Base-by-base conservation (phyloP, 2,888 invertebrate species). In the Hypselothyrea guttata region DNA sequence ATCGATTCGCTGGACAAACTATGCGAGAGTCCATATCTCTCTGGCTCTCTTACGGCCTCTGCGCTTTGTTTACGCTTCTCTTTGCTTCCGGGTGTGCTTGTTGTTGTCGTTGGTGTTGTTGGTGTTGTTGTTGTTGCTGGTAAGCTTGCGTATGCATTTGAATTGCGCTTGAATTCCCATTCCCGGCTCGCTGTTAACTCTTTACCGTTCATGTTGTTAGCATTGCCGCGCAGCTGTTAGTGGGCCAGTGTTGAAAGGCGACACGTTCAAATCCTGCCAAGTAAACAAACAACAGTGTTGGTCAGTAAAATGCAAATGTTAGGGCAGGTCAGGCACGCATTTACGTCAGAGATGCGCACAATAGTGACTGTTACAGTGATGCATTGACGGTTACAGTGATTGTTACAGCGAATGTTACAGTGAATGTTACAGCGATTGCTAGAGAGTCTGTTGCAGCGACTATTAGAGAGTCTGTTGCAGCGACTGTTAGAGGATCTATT, bases 1-100 rank as follows among this genome's bases (percentile, higher is more conserved):
- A 88, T 79, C 13, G 89, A 88, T 59, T 89, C 89, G 18, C 86
- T 88, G 42, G 89, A 89, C 2, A 87, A 71, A 66, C 86, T 82
- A 42, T 87, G 85, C 15, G 89, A 88, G 34, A 87, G 66, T 31
- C 87, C 88, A 73, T 74, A 84, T 35, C 71, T 56, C 33, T 78
- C 77, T n/a, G 71, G 72, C 27, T 71, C 71, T 44, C 35, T 59
- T 42, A 37, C 27, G 12, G 49, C 12, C 27, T 56, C 54, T 37
- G 41, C 42, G 33, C 46, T 53, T 15, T 48, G 49, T 12, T 46
- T 22, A 22, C 22, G 22, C 5, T 22, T 22, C 22, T 22, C 22
- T 22, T 22, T 22, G 2, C 3, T 22, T 22, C 22, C 22, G 22
- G 40, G 33, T 22, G 41, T 13, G 40, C 53, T 45, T 12, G 38